Base-by-base conservation (phyloP, 2,888 invertebrate genomes). In the Chymomyza caudatula region DNA sequence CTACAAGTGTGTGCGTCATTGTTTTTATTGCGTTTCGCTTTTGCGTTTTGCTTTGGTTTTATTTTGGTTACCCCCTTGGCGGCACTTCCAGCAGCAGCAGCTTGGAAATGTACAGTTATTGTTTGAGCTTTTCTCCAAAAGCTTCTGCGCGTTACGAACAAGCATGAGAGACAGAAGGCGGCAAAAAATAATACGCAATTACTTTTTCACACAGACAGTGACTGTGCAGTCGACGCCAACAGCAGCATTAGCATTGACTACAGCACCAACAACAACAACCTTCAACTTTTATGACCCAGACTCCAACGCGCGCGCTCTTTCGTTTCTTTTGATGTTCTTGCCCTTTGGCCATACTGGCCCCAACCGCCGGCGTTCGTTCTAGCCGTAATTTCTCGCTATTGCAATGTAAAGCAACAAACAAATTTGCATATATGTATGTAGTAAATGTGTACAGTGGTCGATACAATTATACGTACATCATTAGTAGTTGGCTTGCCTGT, bases 1-100 rank as follows among this genome's bases (percentile, higher is more conserved):
- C 86, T 79, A 86, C 86, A 86, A 86, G 86, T 86, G 86, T 87
- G 85, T 87, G 87, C 86, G 87, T 87, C 86, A 85, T 85, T 83
- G 78, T 86, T 86, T 85, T 84, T 83, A 86, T 79, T 86, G 78
- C 86, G 85, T 86, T 86, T 86, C 74, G 85, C 85, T 79, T 86
- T 78, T 85, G 78, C 82, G 77, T 79, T 74, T 78, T 85, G 73
- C 74, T 69, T 73, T 74, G 73, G 56, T 69, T 75, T 79, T 85
- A 77, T 83, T 83, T 81, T 83, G 85, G 69, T 72, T 73, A 75
- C 86, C 76, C 72, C 72, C 72, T 77, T 74, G 76, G 72, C 72
- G 20, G 51, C 53, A 60, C 43, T 58, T 57, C 37, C 49, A 61
- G 8, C 37, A 23, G 29, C 59, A 17, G 49, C 58, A 70, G 65